Conservation (phyloP, 2,888 invertebrate genomes). For the Keiferia lycopersicella region DNA sequence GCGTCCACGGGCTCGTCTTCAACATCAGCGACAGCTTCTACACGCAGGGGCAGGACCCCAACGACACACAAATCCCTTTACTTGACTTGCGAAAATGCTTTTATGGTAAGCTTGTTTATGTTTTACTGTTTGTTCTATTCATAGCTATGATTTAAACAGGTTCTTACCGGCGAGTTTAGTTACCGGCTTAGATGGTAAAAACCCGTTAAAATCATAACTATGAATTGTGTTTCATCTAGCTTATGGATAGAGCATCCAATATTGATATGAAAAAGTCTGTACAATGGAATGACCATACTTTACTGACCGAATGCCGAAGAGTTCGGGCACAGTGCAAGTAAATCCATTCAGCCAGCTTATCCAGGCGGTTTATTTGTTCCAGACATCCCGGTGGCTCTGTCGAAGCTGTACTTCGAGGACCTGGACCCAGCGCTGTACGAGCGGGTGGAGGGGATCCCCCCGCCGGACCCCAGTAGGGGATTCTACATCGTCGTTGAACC, state of each 20-base stretch:
- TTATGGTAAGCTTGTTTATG: slow-evolving; percentile 69
- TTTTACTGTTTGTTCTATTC: background rate
- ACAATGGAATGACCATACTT: no score
- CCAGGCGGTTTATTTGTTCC: slow-evolving; percentile 33
- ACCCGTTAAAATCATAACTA: no score
- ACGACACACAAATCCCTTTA: slow-evolving; percentile 86
- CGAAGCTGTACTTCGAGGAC: slow-evolving; percentile 80
- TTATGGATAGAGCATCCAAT: no score
- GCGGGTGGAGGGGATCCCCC: slow-evolving; percentile 79
- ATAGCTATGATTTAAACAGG: no score
- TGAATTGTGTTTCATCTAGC: no score
- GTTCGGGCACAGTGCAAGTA: no score
- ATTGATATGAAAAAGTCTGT: no score
- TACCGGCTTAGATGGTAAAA: background rate
- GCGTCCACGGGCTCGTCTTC: slow-evolving; percentile 83
- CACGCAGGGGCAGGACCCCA: slow-evolving; percentile 72
- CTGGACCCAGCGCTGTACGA: slow-evolving; percentile 80
- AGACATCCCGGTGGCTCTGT: slow-evolving; percentile 86
- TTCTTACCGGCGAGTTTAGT: no score
- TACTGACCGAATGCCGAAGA: no score
- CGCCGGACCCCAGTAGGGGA: slow-evolving; percentile 66
- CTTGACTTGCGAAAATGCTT: slow-evolving; percentile 79
- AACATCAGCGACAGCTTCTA: slow-evolving; percentile 82
- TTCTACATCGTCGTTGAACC: slow-evolving; percentile 82
- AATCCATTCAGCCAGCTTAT: no score